These are phyloP conservation scores for Augochlorella aurata DNA, from an alignment of 2,888 invertebrate species.

Conservation along the genomic window DNA sequence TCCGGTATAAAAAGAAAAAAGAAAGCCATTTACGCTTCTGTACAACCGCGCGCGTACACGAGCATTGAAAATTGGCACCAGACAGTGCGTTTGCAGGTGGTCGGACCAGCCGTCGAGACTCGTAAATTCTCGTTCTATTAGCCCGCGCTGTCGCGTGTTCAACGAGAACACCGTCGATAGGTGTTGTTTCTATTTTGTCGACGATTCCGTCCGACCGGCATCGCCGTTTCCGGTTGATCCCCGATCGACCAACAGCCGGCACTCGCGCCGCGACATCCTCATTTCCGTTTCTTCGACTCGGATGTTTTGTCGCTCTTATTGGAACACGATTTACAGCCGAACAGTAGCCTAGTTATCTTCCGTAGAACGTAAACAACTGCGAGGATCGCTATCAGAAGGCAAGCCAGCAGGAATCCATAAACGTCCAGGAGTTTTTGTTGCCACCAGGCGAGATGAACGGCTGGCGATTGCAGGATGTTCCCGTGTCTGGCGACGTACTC, in stretches of 20 bases:
- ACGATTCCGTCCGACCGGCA: neutral
- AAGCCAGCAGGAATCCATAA: constrained; percentile 79
- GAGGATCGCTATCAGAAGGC: constrained; percentile 9
- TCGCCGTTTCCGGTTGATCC: neutral
- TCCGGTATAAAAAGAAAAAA: neutral
- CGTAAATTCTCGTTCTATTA: neutral
- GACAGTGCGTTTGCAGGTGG: neutral
- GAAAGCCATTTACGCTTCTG: neutral
- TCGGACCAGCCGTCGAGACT: neutral
- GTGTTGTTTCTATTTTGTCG: neutral
- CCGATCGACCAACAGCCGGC: too few species aligned
- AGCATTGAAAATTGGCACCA: neutral
- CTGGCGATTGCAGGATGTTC: constrained; percentile 70
- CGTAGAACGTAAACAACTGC: neutral
- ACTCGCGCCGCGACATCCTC: neutral
- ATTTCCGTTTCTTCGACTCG: constrained; percentile 60
- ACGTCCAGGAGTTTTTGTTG: constrained; percentile 83
- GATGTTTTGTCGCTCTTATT: neutral
- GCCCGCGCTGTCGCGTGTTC: neutral
- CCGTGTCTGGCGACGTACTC: constrained; percentile 69
- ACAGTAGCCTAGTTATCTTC: constrained; percentile 27
- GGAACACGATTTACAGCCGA: neutral
- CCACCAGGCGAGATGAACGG: constrained; percentile 75
- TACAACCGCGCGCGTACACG: neutral
- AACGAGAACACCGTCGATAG: neutral